A percentile compares a stretch with the other conserved stretches of the same genome.
Conservation (phyloP, 2,113 vertebrate genomes). For the Verasper variegatus region DNA sequence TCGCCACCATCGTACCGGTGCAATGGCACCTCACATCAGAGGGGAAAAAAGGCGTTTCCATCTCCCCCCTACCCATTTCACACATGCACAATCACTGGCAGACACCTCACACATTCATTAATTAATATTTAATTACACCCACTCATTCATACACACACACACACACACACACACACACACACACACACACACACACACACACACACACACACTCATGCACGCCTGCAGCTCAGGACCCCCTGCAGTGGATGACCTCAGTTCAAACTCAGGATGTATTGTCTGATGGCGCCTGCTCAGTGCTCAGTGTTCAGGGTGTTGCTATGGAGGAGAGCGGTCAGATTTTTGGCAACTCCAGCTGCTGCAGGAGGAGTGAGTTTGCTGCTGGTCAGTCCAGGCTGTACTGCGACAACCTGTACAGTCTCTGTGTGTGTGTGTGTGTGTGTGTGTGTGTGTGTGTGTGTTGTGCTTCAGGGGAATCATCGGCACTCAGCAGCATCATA, state of each 20-base stretch:
- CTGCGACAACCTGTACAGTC: slow-evolving; percentile 56
- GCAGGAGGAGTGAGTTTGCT: slow-evolving; percentile 53
- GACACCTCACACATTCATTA: slow-evolving; percentile 29
- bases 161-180: background rate
- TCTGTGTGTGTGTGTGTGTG: slow-evolving; percentile 17
- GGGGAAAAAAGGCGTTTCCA: slow-evolving; percentile 60
- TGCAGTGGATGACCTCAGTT: slow-evolving; percentile 70
- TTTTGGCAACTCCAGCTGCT: slow-evolving; percentile 67
- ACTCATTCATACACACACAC: background rate
- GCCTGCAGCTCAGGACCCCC: slow-evolving; percentile 38
- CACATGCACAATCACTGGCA: slow-evolving; percentile 25
- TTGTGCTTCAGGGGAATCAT: slow-evolving; percentile 19
- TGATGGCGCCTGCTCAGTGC: slow-evolving; percentile 51
- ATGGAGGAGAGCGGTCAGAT: slow-evolving; percentile 66
- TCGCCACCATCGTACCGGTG: slow-evolving; percentile 8
- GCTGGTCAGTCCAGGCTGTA: slow-evolving; percentile 54
- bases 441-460: slow-evolving; percentile 22
- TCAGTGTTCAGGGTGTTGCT: slow-evolving; percentile 72
- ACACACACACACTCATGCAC: background rate
- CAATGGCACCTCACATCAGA: slow-evolving; percentile 47
- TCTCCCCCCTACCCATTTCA: slow-evolving; percentile 23
- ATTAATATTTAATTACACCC: slow-evolving; percentile 13
- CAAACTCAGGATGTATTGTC: slow-evolving; percentile 65
- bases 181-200: background rate
- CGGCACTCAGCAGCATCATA: background rate